Evolutionary conservation across 1,140 invertebrate genomes (phyloP), one percentile per base, ranked within the genome.

Genomic region (Meloidogyne exigua): DNA sequence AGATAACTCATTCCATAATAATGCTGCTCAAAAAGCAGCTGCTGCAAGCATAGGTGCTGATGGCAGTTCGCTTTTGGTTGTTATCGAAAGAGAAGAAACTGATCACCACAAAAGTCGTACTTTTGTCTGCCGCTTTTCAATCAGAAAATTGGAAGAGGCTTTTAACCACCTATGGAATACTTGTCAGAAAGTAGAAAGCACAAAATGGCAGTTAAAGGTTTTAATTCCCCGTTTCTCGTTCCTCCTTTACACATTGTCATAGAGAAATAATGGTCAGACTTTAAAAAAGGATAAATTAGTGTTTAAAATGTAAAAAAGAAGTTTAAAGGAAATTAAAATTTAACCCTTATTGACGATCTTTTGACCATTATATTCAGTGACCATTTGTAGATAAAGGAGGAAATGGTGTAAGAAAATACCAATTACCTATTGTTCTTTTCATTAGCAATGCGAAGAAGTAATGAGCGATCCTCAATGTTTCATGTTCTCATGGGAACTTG

Each of bases 401-500:
- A n/a, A n/a, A n/a, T n/a, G n/a, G n/a, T n/a, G n/a, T n/a, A n/a
- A n/a, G n/a, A n/a, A n/a, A n/a, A n/a, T n/a, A n/a, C n/a, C n/a
- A n/a, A n/a, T n/a, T n/a, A n/a, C n/a, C n/a, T n/a, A n/a, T n/a
- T n/a, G 28, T 32, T 32, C 7, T 32, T 32, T 32, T 32, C 7
- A 32, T 32, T 32, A 73, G 72, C 15, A 73, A 64, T 73, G 72
- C 12, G 13, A n/a, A 13, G 13, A 12, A 10, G 39, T 32, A 73
- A 73, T 73, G 72, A 21, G 12, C 42, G 39, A 42, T 7, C 26
- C 72, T 23, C 44, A 73, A 10, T 73, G 72, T 64, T 65, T 64
- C 21, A 39, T 73, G 49, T 73, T 73, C 13, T 73, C 72, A 13
- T 73, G 72, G 72, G 72, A 73, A 21, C 7, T 73, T 0, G 57